These are phyloP conservation scores for Nettapus auritus DNA, from an alignment of 2,113 vertebrate genomes.

Conservation along the genomic window DNA sequence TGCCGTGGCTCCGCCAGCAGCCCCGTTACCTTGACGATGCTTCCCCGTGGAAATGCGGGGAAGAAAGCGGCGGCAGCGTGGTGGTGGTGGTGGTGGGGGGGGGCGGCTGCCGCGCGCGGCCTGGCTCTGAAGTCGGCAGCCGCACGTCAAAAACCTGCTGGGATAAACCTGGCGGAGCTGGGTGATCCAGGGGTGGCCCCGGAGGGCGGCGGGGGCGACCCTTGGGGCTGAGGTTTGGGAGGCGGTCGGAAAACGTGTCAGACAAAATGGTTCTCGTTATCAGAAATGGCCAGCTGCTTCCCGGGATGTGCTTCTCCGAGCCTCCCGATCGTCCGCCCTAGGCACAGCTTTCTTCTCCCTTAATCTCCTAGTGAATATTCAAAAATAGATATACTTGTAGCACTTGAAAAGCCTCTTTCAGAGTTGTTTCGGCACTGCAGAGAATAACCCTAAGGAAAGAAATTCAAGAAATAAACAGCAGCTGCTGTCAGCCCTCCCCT, in stretches of 20 bases:
- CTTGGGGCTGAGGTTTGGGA: neutral
- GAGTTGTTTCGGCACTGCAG: constrained; percentile 36
- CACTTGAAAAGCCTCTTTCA: constrained; percentile 56
- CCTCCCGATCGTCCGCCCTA: constrained; percentile 18
- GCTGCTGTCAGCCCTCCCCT: constrained; percentile 25
- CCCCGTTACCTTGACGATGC: constrained; percentile 51
- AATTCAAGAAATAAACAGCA: constrained; percentile 45
- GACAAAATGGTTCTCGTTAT: neutral
- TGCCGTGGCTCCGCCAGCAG: constrained; percentile 29
- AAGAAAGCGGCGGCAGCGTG: neutral
- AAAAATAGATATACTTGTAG: constrained; percentile 40
- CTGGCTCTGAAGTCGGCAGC: neutral
- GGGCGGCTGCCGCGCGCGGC: neutral
- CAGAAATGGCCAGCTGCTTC: constrained; percentile 11
- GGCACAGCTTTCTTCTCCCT: constrained; percentile 48
- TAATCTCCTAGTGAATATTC: constrained; percentile 63
- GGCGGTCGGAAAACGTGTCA: neutral
- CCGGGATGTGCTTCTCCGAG: neutral
- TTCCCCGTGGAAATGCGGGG: neutral
- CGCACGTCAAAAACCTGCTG: neutral
- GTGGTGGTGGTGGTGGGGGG: neutral
- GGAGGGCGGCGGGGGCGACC: neutral
- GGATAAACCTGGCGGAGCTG: neutral
- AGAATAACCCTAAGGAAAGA: constrained; percentile 41
- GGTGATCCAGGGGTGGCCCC: neutral